Percentiles rank a stretch among this genome's conserved stretches.
Evolutionary conservation across 2,113 vertebrate species (phyloP).

Genomic region (Stegastes partitus): DNA sequence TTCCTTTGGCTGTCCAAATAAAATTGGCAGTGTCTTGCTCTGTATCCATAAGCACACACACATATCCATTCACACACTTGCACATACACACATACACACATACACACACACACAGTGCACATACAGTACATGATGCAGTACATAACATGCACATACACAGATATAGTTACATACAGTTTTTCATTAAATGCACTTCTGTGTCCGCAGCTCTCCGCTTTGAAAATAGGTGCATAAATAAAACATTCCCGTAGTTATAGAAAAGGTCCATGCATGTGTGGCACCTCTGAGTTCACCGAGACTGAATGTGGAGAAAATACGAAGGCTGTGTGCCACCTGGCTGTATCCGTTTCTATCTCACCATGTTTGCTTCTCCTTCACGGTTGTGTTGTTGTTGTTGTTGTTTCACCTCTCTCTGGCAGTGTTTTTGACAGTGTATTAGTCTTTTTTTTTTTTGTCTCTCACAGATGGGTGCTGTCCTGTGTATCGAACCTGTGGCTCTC

Average conservation of each 20-base stretch:
- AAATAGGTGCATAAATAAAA: slow-evolving; percentile 79
- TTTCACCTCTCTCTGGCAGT: slow-evolving; percentile 37
- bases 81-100: slow-evolving; percentile 32
- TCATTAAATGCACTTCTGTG: slow-evolving; percentile 85
- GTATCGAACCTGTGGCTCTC: slow-evolving; percentile 84
- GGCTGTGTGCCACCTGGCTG: slow-evolving; percentile 9
- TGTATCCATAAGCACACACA: slow-evolving; percentile 22
- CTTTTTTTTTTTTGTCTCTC: slow-evolving; percentile 55
- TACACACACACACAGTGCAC: slow-evolving; percentile 68
- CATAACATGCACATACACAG: slow-evolving; percentile 80
- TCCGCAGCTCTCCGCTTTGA: slow-evolving; percentile 71
- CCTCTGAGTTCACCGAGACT: slow-evolving; percentile 36
- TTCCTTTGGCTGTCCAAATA: slow-evolving; percentile 68
- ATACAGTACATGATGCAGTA: slow-evolving; percentile 61
- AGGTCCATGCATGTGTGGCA: slow-evolving; percentile 74
- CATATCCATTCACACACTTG: slow-evolving; percentile 5
- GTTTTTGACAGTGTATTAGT: slow-evolving; percentile 39
- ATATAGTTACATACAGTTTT: slow-evolving; percentile 71
- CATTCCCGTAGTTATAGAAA: slow-evolving; percentile 67
- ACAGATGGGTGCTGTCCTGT: slow-evolving; percentile 88
- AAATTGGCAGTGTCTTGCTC: slow-evolving; percentile 79
- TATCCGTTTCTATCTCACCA: slow-evolving; percentile 7
- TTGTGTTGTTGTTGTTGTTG: slow-evolving; percentile 30
- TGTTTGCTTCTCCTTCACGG: slow-evolving; percentile 10
- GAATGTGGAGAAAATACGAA: slow-evolving; percentile 19